Evolutionary conservation across 2,797 vertebrate species (phyloP).

Genomic region (Yasuhikotakia modesta): DNA sequence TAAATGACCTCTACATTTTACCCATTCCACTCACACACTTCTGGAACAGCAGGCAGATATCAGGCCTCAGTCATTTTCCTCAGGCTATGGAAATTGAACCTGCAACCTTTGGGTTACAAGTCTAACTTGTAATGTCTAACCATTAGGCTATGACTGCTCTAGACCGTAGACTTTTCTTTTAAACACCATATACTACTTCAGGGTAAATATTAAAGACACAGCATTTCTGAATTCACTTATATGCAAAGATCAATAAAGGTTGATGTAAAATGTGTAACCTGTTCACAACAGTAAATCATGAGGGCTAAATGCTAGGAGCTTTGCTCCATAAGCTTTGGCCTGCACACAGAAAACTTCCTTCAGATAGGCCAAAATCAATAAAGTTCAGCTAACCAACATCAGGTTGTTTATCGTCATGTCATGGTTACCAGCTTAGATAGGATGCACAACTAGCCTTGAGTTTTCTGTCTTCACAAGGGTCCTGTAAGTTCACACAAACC

Average conservation of each 20-base stretch:
- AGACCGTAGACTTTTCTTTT: background rate
- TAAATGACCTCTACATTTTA: too few species aligned
- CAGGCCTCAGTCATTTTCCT: too few species aligned
- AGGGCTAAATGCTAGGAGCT: background rate
- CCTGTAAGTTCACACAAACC: background rate
- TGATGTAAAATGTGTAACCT: background rate
- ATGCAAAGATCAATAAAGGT: background rate
- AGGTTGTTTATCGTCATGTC: background rate
- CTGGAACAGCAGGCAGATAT: too few species aligned
- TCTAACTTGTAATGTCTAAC: too few species aligned
- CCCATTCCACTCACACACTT: too few species aligned
- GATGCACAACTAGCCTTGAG: too few species aligned
- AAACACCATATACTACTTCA: slow-evolving; percentile 2
- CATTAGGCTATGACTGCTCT: too few species aligned
- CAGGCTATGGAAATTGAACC: too few species aligned
- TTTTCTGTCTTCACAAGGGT: background rate
- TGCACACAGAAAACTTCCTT: background rate
- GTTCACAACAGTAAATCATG: background rate
- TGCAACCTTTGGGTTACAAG: too few species aligned
- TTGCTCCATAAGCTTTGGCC: background rate
- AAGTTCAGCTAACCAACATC: background rate
- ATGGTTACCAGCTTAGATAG: background rate
- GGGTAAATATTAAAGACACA: background rate
- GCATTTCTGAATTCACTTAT: background rate
- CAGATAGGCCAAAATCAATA: background rate